These are phyloP conservation scores for Oxyura jamaicensis DNA, from an alignment of 2,113 vertebrate species.

Conservation along the genomic window DNA sequence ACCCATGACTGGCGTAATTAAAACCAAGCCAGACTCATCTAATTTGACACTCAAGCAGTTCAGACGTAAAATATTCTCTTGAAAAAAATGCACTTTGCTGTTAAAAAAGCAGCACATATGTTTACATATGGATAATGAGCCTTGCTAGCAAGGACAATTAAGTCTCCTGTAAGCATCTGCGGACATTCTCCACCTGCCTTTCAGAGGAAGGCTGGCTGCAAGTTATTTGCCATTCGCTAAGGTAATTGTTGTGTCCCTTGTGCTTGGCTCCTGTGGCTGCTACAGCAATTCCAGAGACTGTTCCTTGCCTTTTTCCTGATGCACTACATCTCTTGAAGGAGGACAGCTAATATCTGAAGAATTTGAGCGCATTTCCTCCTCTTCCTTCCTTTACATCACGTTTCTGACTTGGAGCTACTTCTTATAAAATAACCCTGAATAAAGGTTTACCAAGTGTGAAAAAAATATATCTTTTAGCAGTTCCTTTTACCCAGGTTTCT, in stretches of 20 bases:
- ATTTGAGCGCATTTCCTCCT: neutral
- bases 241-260: neutral
- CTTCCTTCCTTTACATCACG: neutral
- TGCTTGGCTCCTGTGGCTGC: neutral
- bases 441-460: neutral
- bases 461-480: neutral
- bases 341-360: neutral
- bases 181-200: constrained; percentile 24
- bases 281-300: neutral
- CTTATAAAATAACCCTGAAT: neutral
- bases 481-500: neutral
- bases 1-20: constrained; percentile 26
- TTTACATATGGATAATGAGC: constrained; percentile 66
- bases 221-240: neutral
- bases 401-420: neutral
- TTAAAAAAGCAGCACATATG: constrained; percentile 57
- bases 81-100: constrained; percentile 30
- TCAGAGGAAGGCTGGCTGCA: neutral
- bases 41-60: constrained; percentile 53
- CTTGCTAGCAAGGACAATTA: constrained; percentile 63
- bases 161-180: constrained; percentile 51
- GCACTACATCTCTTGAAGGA: neutral
- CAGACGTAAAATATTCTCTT: constrained; percentile 34
- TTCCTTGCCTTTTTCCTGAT: neutral
- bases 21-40: constrained; percentile 32